Evolutionary conservation across 2,797 vertebrate species (phyloP).

Genomic region (Cryptoblepharus egeriae): DNA sequence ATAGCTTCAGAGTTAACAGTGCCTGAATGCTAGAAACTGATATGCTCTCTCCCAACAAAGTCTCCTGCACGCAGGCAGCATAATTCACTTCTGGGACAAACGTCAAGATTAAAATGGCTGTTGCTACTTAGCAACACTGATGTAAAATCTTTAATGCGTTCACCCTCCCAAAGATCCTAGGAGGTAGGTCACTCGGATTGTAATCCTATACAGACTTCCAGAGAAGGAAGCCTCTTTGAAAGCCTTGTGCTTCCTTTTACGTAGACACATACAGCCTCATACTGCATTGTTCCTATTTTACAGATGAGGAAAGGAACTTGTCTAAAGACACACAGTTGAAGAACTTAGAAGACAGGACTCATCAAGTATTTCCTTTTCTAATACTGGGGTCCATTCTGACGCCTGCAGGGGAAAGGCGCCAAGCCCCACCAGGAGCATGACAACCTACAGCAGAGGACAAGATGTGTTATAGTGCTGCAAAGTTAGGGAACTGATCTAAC

Average conservation of each 20-base stretch:
- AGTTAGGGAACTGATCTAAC: too few relatives aligned
- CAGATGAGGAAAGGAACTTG: not conserved
- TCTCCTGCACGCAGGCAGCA: not conserved
- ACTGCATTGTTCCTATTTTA: not conserved
- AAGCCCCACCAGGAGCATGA: too few relatives aligned
- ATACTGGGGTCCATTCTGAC: too few relatives aligned
- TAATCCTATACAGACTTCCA: too few relatives aligned
- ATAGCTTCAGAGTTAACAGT: not conserved
- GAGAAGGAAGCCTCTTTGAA: too few relatives aligned
- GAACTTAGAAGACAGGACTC: not conserved
- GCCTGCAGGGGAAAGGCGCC: too few relatives aligned
- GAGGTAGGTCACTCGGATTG: too few relatives aligned
- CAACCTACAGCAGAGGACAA: too few relatives aligned
- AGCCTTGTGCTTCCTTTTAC: too few relatives aligned
- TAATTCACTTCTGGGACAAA: not conserved
- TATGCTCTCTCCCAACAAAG: constrained; percentile 18
- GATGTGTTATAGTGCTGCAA: too few relatives aligned
- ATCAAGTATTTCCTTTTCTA: too few relatives aligned
- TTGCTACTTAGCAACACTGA: not conserved
- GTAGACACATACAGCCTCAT: too few relatives aligned
- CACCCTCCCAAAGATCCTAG: not conserved
- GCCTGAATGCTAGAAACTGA: constrained; percentile 17
- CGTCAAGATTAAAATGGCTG: not conserved
- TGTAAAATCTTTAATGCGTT: not conserved
- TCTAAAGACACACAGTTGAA: not conserved